phyloP scores from a whole-genome alignment of 1,140 invertebrate genomes.

The Parapsyche elsis region DNA sequence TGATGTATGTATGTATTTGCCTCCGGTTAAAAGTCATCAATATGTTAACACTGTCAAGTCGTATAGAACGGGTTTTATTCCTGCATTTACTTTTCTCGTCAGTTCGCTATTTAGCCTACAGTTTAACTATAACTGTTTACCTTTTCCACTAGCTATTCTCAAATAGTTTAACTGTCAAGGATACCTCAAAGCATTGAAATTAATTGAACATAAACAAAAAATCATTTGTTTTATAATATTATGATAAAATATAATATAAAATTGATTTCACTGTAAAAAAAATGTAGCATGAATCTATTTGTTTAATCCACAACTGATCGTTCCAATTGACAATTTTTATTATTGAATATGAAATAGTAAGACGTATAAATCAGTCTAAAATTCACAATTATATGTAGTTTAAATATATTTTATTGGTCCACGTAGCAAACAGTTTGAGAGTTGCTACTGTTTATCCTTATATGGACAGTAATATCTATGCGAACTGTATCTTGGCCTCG shows the following conservation, averaged over 20 bases:
- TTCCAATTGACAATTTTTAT: too few relatives aligned
- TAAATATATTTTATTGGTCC: not conserved
- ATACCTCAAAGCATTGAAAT: not conserved
- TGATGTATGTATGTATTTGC: too few relatives aligned
- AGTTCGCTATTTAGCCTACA: constrained; percentile 30
- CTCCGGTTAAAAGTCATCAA: too few relatives aligned
- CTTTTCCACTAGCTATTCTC: not conserved
- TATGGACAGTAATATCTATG: constrained; percentile 38
- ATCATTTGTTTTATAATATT: too few relatives aligned
- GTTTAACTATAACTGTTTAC: constrained; percentile 41
- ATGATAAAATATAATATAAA: too few relatives aligned
- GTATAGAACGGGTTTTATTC: constrained; percentile 31
- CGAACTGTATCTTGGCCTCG: constrained; percentile 41
- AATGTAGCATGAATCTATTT: too few relatives aligned
- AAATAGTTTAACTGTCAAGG: not conserved
- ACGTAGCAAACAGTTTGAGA: constrained; percentile 18
- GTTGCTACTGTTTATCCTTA: constrained; percentile 23
- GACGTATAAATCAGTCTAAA: too few relatives aligned
- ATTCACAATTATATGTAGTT: not conserved
- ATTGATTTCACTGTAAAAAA: too few relatives aligned
- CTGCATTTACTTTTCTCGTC: constrained; percentile 10
- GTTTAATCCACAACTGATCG: too few relatives aligned
- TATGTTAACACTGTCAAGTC: not conserved
- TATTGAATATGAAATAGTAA: too few relatives aligned
- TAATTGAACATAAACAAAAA: too few relatives aligned